Evolutionary conservation across 2,888 invertebrate species (phyloP), one percentile per base, ranked within the genome.

Genomic region (Abrostola tripartita): DNA sequence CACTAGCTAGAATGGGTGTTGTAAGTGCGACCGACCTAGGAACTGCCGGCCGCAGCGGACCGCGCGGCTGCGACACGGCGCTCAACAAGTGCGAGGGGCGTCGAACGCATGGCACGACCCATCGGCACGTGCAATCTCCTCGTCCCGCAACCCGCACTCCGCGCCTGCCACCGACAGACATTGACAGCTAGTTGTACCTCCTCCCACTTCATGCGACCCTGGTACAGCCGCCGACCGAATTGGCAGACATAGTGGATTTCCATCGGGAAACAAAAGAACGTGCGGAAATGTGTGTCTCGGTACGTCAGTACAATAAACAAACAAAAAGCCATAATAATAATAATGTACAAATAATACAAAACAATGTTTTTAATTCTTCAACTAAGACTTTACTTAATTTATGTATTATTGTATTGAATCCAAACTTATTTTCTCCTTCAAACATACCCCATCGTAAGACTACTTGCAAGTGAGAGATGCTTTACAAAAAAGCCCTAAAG

Each of bases 201-300:
- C 85, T 83, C 76, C 74, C 71, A 72, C 67, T 73, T 78, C 82
- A 83, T 93, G 89, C 82, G 79, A 67, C 81, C 91, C 90, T 93
- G 85, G 93, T 94, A 92, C 85, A 69, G 70, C 76, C 79, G 76
- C 84, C 86, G 87, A 91, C 88, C 79, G 87, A 92, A 92, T 92
- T 92, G 92, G 92, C 92, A 92, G 92, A 92, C 92, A 92, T 91
- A 90, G 88, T 91, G 88, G 88, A 89, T 88, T 87, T 81, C 80
- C 79, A 72, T 58, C 61, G 57, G 56, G 71, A 78, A 82, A 83
- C 79, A 81, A 84, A 83, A 84, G 79, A 84, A 82, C 78, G 75
- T 65, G 74, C 66, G 74, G 69, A 70, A 68, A 68, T 71, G 56
- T 61, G 74, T 54, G 51, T 65, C 47, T 9, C 14, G 54, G 37